phyloP scores from a whole-genome alignment of 2,113 vertebrate species.

The Lipophrys pholis region DNA sequence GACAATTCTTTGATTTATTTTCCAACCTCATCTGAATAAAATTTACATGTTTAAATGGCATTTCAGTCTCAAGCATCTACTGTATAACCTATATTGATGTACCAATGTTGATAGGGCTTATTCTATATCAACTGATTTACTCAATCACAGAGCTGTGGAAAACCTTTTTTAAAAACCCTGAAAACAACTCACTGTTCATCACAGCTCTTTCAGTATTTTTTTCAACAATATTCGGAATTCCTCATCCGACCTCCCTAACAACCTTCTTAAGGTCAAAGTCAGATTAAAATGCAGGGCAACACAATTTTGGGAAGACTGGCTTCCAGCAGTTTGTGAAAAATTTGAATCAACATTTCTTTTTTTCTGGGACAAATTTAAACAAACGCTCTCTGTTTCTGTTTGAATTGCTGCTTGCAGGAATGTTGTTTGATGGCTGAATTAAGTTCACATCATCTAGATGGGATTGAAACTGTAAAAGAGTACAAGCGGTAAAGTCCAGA shows the following conservation, averaged over 20 bases:
- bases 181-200: no score
- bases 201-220: no score
- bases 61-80: conserved; percentile 1
- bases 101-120: not conserved
- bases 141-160: no score
- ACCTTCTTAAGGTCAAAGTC: conserved; percentile 5
- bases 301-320: not conserved
- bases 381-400: no score
- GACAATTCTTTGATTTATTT: not conserved
- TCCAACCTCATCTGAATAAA: not conserved
- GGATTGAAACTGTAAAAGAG: not conserved
- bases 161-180: no score
- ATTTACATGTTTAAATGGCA: not conserved
- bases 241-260: not conserved
- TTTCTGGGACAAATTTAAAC: no score
- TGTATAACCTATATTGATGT: not conserved
- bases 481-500: not conserved
- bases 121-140: not conserved
- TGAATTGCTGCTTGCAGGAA: not conserved
- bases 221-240: not conserved
- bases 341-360: conserved; percentile 13
- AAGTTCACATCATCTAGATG: not conserved
- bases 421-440: not conserved
- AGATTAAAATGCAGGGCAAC: not conserved
- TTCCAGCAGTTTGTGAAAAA: not conserved